These are phyloP conservation scores for Apogon talboti DNA, from an alignment of 2,797 vertebrate genomes.

Conservation along the genomic window DNA sequence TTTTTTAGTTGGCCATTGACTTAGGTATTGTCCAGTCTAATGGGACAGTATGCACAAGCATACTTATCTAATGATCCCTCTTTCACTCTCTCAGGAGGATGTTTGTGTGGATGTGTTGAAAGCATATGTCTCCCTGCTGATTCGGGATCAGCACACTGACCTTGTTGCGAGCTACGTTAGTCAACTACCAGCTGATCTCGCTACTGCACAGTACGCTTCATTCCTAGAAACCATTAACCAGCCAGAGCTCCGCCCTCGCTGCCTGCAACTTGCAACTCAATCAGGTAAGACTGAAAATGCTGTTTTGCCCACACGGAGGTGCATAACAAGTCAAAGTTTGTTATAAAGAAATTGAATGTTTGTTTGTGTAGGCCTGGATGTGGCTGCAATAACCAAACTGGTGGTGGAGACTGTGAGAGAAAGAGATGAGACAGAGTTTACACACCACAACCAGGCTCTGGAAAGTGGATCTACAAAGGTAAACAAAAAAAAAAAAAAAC, in stretches of 20 bases:
- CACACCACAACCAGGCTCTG: conserved; percentile 87
- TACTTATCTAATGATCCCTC: not conserved
- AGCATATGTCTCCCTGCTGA: conserved; percentile 90
- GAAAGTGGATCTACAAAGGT: conserved; percentile 91
- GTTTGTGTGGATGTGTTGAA: conserved; percentile 92
- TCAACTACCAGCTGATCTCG: conserved; percentile 89
- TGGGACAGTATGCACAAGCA: no score
- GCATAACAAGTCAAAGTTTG: no score
- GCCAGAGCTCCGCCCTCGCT: conserved; percentile 88
- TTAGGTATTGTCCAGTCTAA: no score
- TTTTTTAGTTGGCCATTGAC: no score
- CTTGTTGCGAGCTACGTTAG: conserved; percentile 94
- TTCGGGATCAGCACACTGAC: conserved; percentile 88
- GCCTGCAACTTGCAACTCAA: conserved; percentile 90
- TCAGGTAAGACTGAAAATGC: conserved; percentile 83
- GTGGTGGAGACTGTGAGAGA: conserved; percentile 95
- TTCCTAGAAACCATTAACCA: conserved; percentile 92
- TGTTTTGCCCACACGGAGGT: fast-evolving
- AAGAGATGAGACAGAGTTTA: conserved; percentile 88
- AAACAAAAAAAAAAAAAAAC: no score
- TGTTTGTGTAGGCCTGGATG: conserved; percentile 88
- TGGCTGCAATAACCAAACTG: conserved; percentile 92
- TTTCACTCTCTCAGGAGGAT: conserved; percentile 85
- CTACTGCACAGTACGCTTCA: conserved; percentile 88
- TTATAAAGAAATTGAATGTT: not conserved